Evolutionary conservation across 1,140 invertebrate genomes (phyloP).

Genomic region (Orius laevigatus): DNA sequence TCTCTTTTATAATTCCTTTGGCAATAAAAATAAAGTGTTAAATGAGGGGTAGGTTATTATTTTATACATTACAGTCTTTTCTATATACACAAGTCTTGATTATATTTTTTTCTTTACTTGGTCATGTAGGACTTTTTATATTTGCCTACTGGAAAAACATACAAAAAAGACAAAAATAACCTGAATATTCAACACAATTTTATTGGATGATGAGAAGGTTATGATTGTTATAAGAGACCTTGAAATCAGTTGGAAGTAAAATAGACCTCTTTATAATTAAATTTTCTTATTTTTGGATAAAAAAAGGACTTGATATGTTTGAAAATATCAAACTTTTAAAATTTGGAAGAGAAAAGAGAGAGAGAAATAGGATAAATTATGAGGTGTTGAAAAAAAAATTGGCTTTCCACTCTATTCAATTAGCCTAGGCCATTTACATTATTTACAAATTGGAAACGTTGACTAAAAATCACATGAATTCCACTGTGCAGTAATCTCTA

Average conservation of each 20-base stretch:
- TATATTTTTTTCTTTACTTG: conserved; percentile 3
- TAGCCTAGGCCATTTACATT: too few relatives aligned
- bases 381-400: too few relatives aligned
- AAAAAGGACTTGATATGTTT: background rate
- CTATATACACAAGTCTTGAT: conserved; percentile 10
- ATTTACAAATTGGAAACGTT: too few relatives aligned
- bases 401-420: too few relatives aligned
- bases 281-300: background rate
- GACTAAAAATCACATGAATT: too few relatives aligned
- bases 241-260: too few relatives aligned
- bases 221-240: too few relatives aligned
- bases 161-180: conserved; percentile 4
- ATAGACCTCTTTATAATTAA: background rate
- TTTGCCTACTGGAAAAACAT: conserved; percentile 1
- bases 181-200: background rate
- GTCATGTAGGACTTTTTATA: conserved; percentile 14
- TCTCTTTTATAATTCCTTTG: conserved; percentile 16
- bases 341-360: too few relatives aligned
- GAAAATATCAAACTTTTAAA: too few relatives aligned
- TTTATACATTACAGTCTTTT: conserved; percentile 16
- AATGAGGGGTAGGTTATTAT: conserved; percentile 4
- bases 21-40: conserved; percentile 16
- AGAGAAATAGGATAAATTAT: too few relatives aligned
- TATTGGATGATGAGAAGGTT: too few relatives aligned
- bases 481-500: too few relatives aligned